phyloP scores from a whole-genome alignment of 2,113 vertebrate genomes.

The Beaufortia kweichowensis region DNA sequence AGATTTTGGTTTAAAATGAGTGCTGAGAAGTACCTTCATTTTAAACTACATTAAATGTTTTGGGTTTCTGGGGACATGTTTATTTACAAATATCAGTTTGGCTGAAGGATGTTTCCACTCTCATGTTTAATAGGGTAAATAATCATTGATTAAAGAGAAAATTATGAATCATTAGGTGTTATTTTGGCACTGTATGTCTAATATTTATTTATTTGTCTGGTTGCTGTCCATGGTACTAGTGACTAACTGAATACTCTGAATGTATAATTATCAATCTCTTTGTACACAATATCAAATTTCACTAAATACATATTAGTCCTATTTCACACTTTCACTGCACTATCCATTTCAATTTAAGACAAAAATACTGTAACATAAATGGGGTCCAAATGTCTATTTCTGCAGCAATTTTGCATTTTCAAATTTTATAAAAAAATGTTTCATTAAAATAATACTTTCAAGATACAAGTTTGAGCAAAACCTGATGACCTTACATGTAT shows the following conservation, averaged over 20 bases:
- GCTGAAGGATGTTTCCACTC: neutral
- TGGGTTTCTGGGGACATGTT: neutral
- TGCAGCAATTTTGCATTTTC: no score
- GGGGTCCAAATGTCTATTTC: no score
- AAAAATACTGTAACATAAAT: no score
- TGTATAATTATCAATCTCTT: neutral
- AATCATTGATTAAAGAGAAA: neutral
- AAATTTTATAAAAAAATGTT: no score
- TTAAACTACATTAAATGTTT: neutral
- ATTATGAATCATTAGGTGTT: neutral
- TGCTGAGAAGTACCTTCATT: no score
- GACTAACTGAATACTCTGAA: conserved; percentile 42
- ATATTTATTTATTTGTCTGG: conserved; percentile 40
- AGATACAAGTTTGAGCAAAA: no score
- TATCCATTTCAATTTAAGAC: neutral
- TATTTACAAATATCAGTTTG: neutral
- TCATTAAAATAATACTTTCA: no score
- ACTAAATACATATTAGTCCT: neutral
- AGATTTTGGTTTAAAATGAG: no score
- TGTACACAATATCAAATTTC: neutral
- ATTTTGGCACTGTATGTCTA: neutral
- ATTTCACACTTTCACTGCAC: neutral
- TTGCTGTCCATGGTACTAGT: conserved; percentile 67
- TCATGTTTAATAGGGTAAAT: neutral
- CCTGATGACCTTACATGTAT: no score